Base-by-base conservation (phyloP, 2,113 vertebrate genomes). In the Lagopus muta region DNA sequence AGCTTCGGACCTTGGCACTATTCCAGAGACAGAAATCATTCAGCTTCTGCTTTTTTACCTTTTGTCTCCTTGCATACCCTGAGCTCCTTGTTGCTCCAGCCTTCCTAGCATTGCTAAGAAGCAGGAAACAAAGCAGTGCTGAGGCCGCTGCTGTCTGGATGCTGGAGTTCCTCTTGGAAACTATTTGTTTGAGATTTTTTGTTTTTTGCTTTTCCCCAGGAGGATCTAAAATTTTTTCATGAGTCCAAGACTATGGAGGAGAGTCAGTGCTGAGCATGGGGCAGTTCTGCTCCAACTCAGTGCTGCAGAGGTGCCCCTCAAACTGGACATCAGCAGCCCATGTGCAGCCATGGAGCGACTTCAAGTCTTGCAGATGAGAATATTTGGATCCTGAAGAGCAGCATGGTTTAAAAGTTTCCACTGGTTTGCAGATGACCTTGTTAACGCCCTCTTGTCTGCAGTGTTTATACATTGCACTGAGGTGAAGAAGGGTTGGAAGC, bases 1-100 rank as follows among this genome's bases (percentile, higher is more conserved):
- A 69, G 60, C 32, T 18, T 4, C 0, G 0, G 32, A 32, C 40
- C 30, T 55, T 3, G 0, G 76, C 77, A 18, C 32, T 7, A 0
- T 21, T 89, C 88, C 86, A 84, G 87, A 54, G 20, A 7, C 1
- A 50, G 77, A 86, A 94, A 92, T 52, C 6, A 66, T 64, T 30
- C 71, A 3, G 1, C 30, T 5, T 57, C 20, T 78, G 50, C 40
- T 66, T 77, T 84, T 87, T 84, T 50, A 80, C 61, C 66, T 89
- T 64, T 65, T 17, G 2, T 79, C 13, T 70, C 40, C 74, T 82
- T 19, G 57, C 40, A 38, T 30, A 25, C 34, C 36, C 62, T 1
- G 3, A 40, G 10, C n/a, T 94, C 42, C 86, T 83, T 74, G 38
- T 7, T 8, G 21, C 61, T 92, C 76, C 10, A 13, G 64, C 40